Evolutionary conservation across 2,888 invertebrate genomes (phyloP).

Genomic region (Empis stercorea): DNA sequence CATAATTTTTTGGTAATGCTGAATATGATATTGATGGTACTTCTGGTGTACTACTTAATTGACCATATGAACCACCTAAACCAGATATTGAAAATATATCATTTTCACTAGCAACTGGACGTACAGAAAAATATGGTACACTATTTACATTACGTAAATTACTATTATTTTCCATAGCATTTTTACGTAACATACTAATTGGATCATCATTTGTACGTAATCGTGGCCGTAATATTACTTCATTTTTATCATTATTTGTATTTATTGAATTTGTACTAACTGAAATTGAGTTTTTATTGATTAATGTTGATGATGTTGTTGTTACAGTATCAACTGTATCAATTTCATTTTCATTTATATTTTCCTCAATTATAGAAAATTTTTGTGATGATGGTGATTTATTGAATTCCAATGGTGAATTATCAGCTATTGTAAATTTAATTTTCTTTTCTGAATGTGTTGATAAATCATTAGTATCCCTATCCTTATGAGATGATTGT

Average conservation of each 20-base stretch:
- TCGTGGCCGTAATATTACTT: slow-evolving; percentile 28
- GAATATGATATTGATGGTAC: slow-evolving; percentile 36
- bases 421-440: slow-evolving; percentile 10
- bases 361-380: slow-evolving; percentile 27
- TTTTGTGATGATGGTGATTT: slow-evolving; percentile 22
- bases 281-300: background rate
- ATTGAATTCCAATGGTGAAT: slow-evolving; percentile 9
- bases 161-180: too few relatives aligned
- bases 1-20: slow-evolving; percentile 35
- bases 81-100: slow-evolving; percentile 35
- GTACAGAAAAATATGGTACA: slow-evolving; percentile 31
- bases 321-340: slow-evolving; percentile 20
- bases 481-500: too few relatives aligned
- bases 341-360: slow-evolving; percentile 8
- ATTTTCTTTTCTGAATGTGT: slow-evolving; percentile 7
- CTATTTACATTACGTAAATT: slow-evolving; percentile 29
- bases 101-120: slow-evolving; percentile 29
- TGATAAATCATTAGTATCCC: too few relatives aligned
- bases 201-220: slow-evolving; percentile 8
- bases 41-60: slow-evolving; percentile 37
- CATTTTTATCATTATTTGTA: slow-evolving; percentile 13
- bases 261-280: background rate
- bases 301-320: background rate
- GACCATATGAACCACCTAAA: slow-evolving; percentile 20
- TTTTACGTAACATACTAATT: too few relatives aligned